A percentile compares a stretch with the other conserved stretches of the same genome.
Evolutionary conservation across 1,140 invertebrate genomes (phyloP).

Genomic region (Pseudachorutes palmiensis): DNA sequence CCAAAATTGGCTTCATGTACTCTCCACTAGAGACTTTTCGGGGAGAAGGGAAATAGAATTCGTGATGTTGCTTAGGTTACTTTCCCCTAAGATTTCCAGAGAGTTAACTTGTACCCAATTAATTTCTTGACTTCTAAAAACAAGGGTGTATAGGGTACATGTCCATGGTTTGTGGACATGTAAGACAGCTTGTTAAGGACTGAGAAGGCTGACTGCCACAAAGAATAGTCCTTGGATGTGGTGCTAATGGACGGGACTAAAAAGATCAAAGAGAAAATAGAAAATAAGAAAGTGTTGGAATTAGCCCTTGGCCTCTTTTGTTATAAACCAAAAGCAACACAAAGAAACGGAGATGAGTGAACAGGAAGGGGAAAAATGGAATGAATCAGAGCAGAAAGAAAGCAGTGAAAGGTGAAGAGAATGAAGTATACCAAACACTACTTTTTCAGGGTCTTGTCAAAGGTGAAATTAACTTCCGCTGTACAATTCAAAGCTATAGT

Average conservation of each 20-base stretch:
- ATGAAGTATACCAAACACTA: neutral
- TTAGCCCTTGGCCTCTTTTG: constrained; percentile 9
- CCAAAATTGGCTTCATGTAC: too few relatives aligned
- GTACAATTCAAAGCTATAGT: neutral
- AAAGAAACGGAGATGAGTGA: neutral
- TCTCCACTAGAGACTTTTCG: too few relatives aligned
- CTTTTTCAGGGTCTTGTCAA: neutral
- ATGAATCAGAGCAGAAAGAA: constrained; percentile 11
- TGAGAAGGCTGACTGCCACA: too few relatives aligned
- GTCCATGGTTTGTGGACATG: neutral
- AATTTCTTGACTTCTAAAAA: too few relatives aligned
- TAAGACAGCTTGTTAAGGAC: neutral
- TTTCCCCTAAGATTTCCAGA: neutral
- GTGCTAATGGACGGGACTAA: constrained; percentile 12
- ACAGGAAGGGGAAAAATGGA: constrained; percentile 5
- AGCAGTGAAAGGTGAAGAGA: neutral
- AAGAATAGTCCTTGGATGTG: neutral
- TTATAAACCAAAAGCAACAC: neutral
- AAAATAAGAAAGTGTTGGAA: constrained; percentile 6
- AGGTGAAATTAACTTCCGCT: neutral
- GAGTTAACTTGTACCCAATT: neutral
- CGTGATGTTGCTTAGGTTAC: neutral
- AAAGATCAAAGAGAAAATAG: constrained; percentile 8
- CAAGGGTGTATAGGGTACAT: too few relatives aligned
- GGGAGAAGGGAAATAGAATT: too few relatives aligned